Percentiles rank a stretch among this genome's conserved stretches.
Evolutionary conservation across 2,113 vertebrate species (phyloP).

Genomic region (Scomber scombrus): DNA sequence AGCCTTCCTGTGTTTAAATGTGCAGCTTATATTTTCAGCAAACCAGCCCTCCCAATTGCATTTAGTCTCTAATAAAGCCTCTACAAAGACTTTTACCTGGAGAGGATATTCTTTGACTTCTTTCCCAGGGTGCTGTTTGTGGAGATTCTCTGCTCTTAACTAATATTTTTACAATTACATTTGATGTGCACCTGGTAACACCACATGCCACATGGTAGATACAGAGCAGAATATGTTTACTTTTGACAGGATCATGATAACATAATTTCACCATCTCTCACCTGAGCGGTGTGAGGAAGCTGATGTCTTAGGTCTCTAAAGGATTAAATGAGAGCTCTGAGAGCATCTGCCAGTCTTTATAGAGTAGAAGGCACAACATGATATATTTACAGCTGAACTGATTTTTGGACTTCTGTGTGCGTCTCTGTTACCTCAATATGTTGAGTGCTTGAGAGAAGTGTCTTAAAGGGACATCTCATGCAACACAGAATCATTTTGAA

Average conservation of each 20-base stretch:
- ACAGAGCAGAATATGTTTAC: neutral
- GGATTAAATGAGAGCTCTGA: conserved; percentile 13
- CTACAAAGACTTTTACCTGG: neutral
- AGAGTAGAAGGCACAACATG: neutral
- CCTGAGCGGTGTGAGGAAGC: conserved; percentile 4
- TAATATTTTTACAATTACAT: neutral
- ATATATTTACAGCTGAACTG: conserved; percentile 1
- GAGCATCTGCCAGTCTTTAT: conserved; percentile 5
- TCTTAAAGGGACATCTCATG: conserved; percentile 4
- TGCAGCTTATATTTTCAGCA: neutral
- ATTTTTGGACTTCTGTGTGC: neutral
- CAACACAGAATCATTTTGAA: neutral
- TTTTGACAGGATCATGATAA: neutral
- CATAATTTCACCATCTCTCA: neutral
- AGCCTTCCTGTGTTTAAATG: conserved; percentile 1
- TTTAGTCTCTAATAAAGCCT: neutral
- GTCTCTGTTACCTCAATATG: neutral
- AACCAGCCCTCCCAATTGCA: neutral
- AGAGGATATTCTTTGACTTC: neutral
- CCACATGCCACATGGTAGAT: neutral
- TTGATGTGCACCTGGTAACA: conserved; percentile 1
- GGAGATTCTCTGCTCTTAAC: neutral
- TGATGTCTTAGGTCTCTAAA: conserved; percentile 16
- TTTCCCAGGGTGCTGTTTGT: conserved; percentile 6
- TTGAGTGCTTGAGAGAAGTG: neutral